Evolutionary conservation across 2,888 invertebrate species (phyloP).

Genomic region (Ceratothoa steindachneri): DNA sequence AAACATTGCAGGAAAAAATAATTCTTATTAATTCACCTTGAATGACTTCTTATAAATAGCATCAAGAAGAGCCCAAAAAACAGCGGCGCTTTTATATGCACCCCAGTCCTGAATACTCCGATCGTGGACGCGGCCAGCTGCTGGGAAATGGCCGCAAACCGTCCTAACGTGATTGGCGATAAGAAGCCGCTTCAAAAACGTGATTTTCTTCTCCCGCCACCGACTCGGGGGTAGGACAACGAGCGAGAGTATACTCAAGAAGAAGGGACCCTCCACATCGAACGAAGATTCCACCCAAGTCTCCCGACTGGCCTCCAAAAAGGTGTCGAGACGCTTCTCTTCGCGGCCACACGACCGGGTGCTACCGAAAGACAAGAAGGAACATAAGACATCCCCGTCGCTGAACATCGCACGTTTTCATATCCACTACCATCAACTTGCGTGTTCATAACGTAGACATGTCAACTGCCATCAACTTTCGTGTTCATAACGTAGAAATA

Average conservation of each 20-base stretch:
- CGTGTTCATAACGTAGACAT: no score
- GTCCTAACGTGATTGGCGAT: conserved; percentile 72
- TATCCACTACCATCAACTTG: no score
- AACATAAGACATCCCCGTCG: no score
- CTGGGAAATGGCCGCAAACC: conserved; percentile 61
- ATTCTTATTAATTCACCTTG: no score
- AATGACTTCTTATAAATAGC: conserved; percentile 79
- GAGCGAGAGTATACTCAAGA: conserved; percentile 75
- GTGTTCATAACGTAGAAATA: no score
- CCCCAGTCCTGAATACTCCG: conserved; percentile 65
- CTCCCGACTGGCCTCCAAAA: conserved; percentile 61
- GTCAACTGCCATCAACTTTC: no score
- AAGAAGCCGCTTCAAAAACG: conserved; percentile 71
- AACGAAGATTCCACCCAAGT: conserved; percentile 71
- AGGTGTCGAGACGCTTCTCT: conserved; percentile 69
- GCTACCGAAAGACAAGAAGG: conserved; percentile 50
- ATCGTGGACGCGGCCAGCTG: conserved; percentile 57
- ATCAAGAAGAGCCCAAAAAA: conserved; percentile 81
- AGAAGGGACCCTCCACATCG: conserved; percentile 88
- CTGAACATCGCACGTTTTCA: no score
- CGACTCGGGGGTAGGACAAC: conserved; percentile 70
- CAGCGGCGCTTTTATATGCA: conserved; percentile 77
- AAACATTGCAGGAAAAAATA: no score
- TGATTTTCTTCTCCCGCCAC: conserved; percentile 69
- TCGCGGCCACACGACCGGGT: conserved; percentile 62